phyloP scores from a whole-genome alignment of 2,888 invertebrate species.

The Cryptophagus acutangulus region DNA sequence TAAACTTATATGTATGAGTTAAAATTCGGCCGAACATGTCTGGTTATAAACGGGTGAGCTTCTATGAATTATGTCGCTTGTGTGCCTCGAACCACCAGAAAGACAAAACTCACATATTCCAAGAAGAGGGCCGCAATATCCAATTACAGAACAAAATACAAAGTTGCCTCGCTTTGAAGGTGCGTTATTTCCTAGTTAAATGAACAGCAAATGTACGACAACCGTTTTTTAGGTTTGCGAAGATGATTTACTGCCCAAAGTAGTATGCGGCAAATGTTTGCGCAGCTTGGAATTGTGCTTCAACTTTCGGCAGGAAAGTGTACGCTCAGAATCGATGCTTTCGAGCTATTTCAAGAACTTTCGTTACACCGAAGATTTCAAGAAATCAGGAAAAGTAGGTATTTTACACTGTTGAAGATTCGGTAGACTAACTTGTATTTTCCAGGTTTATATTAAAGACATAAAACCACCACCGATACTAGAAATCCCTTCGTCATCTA shows the following conservation, averaged over 20 bases:
- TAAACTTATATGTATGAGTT: too few relatives aligned
- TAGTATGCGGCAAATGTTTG: conserved; percentile 60
- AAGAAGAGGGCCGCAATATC: conserved; percentile 60
- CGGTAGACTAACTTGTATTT: conserved; percentile 9
- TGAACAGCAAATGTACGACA: not conserved
- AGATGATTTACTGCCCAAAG: conserved; percentile 65
- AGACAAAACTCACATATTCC: conserved; percentile 62
- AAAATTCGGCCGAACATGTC: conserved; percentile 51
- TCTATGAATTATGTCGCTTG: conserved; percentile 65
- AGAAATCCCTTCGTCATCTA: conserved; percentile 20
- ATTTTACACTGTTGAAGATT: conserved; percentile 2
- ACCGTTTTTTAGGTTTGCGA: conserved; percentile 54
- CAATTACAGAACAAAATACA: conserved; percentile 62
- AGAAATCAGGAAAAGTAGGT: conserved; percentile 57
- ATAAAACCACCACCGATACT: conserved; percentile 28
- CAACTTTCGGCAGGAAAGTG: conserved; percentile 60
- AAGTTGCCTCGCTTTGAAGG: conserved; percentile 60
- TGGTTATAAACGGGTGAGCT: conserved; percentile 65
- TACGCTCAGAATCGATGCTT: conserved; percentile 62
- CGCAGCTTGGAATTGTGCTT: conserved; percentile 58
- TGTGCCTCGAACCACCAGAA: conserved; percentile 65
- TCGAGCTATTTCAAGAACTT: conserved; percentile 61
- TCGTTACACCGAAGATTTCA: conserved; percentile 57
- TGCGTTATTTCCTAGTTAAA: conserved; percentile 37
- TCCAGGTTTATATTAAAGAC: conserved; percentile 57